Base-by-base conservation (phyloP, 2,888 invertebrate species). In the Anthophora plumipes region DNA sequence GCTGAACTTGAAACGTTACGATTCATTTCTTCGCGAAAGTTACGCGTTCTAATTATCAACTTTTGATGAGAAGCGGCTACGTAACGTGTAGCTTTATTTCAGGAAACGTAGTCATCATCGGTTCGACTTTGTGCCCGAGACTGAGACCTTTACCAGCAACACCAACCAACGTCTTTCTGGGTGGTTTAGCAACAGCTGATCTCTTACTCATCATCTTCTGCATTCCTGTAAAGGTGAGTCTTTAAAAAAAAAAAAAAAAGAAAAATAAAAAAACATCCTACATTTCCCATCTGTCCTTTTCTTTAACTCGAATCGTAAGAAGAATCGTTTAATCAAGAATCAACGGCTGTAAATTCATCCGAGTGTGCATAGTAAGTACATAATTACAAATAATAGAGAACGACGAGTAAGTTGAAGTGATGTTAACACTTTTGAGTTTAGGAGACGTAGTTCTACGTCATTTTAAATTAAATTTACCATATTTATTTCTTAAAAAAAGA, bases 131-230 rank as follows among this genome's bases (percentile, higher is more conserved):
- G 46, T 94, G 94, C 87, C 93, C 92, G 75, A 88, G 90, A 80
- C 71, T 92, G 60, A 84, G 92, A 73, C 92, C 92, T 11, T 80
- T 92, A 46, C 92, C 92, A 7, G 83, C 92, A 31, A 92, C 92
- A 17, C 93, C 92, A 17, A 96, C 96, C 37, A 96, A 96, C 90
- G 95, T 96, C 63, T 96, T 96, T 90, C 94, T 96, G 54, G 95
- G 96, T 25, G 96, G 96, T 86, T 93, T 96, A 76, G 96, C 96
- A 9, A 95, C 95, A 0, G 96, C 96, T 0, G 96, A 96, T 92
- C 94, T 96, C 2, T 94, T 96, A 41, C 94, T 96, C 60, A 95
- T 96, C 76, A 93, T 95, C 76, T 94, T 96, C 89, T 96, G 96
- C 92, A 95, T 96, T 78, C 96, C 96, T 11, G 95, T 96, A 17